Conservation (phyloP, 2,888 invertebrate species). For the Leptarthrus brevirostris region DNA sequence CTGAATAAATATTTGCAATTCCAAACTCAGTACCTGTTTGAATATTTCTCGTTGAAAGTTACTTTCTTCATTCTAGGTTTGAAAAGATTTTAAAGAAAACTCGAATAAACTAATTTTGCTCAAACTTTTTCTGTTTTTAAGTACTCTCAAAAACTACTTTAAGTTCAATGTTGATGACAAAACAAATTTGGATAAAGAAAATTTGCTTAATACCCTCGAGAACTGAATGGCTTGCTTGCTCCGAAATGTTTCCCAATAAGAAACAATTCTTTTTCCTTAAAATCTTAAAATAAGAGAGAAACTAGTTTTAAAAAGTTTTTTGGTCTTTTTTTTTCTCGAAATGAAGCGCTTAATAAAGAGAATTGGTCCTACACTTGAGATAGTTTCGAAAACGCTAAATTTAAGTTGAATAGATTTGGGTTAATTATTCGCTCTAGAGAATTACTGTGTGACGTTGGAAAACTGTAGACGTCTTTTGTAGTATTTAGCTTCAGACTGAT, state of each 20-base stretch:
- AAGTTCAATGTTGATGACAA: neutral
- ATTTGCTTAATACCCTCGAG: neutral
- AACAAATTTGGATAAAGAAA: neutral
- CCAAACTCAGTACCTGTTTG: too few species aligned
- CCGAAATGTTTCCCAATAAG: neutral
- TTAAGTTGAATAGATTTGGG: slow-evolving; percentile 24
- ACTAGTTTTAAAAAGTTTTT: slow-evolving; percentile 21
- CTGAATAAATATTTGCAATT: too few species aligned
- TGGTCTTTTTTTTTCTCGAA: too few species aligned
- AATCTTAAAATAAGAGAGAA: neutral
- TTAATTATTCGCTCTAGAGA: slow-evolving; percentile 24
- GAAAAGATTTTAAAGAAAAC: neutral
- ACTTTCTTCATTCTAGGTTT: neutral
- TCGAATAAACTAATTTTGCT: neutral
- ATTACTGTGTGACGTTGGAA: too few species aligned
- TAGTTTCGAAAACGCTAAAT: slow-evolving; percentile 15
- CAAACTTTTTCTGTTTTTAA: neutral
- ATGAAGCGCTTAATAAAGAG: slow-evolving; percentile 20
- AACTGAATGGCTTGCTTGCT: neutral
- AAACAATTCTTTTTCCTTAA: neutral
- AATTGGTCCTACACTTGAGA: slow-evolving; percentile 16
- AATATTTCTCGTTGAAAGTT: too few species aligned
- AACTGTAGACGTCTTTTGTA: too few species aligned
- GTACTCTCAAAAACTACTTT: neutral
- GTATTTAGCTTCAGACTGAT: too few species aligned